Percentiles rank a stretch among this genome's conserved stretches.
Conservation (phyloP, 2,888 invertebrate species). For the Drosophila falleni region DNA sequence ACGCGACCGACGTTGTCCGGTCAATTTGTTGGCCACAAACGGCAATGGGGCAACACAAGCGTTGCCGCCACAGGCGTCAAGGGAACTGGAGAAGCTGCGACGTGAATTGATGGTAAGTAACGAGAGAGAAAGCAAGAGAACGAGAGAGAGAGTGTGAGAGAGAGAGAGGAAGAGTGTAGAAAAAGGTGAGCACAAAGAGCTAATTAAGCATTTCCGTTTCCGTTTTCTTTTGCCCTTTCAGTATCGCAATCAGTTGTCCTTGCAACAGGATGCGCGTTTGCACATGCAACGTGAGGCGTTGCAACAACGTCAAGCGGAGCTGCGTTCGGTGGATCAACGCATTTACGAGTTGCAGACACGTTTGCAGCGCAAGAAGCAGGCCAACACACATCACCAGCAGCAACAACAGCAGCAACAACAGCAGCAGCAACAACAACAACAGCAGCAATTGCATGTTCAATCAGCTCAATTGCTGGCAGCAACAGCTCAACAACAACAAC, state of each 20-base stretch:
- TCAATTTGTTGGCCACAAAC: conserved; percentile 83
- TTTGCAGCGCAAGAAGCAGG: conserved; percentile 93
- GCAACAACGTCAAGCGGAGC: conserved; percentile 95
- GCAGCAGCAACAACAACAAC: conserved; percentile 58
- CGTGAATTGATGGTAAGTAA: conserved; percentile 94
- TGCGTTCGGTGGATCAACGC: conserved; percentile 95
- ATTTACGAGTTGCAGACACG: conserved; percentile 97
- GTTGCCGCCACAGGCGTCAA: conserved; percentile 90
- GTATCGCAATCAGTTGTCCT: conserved; percentile 98
- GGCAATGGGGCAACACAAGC: conserved; percentile 85
- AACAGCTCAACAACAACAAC: conserved; percentile 46
- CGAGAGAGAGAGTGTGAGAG: not conserved
- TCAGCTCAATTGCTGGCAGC: too few relatives aligned
- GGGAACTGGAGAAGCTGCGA: conserved; percentile 96
- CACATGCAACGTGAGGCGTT: conserved; percentile 95
- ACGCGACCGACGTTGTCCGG: conserved; percentile 88
- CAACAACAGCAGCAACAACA: conserved; percentile 71
- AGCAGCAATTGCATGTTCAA: too few relatives aligned
- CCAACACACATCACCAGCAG: conserved; percentile 84
- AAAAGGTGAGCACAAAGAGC: conserved; percentile 11
- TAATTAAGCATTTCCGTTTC: conserved; percentile 24
- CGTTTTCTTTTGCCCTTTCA: conserved; percentile 84
- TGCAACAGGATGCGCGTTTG: conserved; percentile 96
- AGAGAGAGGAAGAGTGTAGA: not conserved
- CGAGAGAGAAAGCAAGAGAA: not conserved